phyloP scores from a whole-genome alignment of 2,113 vertebrate genomes.

The Pholis gunnellus region DNA sequence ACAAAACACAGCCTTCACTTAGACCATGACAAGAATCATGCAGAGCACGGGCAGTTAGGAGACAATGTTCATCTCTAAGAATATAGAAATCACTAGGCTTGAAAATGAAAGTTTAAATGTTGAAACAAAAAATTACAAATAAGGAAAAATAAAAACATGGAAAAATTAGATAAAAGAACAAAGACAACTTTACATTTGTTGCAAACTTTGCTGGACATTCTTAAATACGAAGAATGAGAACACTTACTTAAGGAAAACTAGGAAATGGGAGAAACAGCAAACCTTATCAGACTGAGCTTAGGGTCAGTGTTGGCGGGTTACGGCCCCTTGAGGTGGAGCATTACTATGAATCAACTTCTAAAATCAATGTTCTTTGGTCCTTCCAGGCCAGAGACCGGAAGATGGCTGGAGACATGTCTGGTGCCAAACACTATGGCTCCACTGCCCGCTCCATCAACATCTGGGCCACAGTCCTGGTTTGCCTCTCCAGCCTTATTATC shows the following conservation, averaged over 20 bases:
- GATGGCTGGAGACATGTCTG: constrained; percentile 57
- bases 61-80: not conserved
- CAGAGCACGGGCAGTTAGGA: not conserved
- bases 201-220: not conserved
- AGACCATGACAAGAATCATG: not conserved
- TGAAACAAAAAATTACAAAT: too few species aligned
- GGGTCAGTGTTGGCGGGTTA: not conserved
- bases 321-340: too few species aligned
- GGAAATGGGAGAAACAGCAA: not conserved
- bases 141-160: too few species aligned
- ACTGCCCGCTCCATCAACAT: constrained; percentile 66
- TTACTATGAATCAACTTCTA: not conserved
- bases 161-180: too few species aligned
- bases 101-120: not conserved
- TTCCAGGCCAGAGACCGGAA: constrained; percentile 74
- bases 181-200: not conserved
- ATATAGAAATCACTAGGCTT: not conserved
- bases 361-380: not conserved
- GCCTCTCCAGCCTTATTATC: fast-evolving
- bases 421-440: constrained; percentile 44
- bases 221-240: not conserved
- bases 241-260: not conserved
- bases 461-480: not conserved
- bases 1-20: not conserved
- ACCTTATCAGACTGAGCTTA: not conserved